Base-by-base conservation (phyloP, 2,888 invertebrate species). In the Atethmia centrago region DNA sequence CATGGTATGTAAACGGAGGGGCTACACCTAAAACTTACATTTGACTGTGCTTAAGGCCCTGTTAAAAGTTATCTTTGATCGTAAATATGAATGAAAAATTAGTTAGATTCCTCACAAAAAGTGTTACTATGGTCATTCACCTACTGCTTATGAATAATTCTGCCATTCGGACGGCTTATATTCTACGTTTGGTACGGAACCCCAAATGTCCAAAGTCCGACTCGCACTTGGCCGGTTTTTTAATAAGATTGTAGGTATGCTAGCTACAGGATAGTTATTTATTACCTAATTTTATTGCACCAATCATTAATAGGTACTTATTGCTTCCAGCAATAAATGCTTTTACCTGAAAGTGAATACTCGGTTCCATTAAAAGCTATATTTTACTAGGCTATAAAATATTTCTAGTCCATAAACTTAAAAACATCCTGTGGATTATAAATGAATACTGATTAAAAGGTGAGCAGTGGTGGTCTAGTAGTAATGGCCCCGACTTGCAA, bases 291-390 rank as follows among this genome's bases (percentile, higher is more conserved):
- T 19, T 68, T 25, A 68, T 36, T 49, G 42, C 42, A 31, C 31
- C n/a, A 45, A 62, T 62, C 42, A 28, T 12, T 25, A 45, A 53
- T 53, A 25, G 61, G 16, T n/a, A 16, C 16, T 59, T 36, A 36
- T 59, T 36, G 58, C 40, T 10, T 40, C 28, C 4, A 28, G 25
- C n/a, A 36, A 36, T 59, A 25, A 42, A 25, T 45, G 16, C n/a
- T 61, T 31, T 4, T 45, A 49, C 55, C 36, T 61, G 53, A 62
- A 73, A 71, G 36, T 40, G 36, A 71, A 45, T 53, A 55, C 68
- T 19, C 2, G 21, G 2, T 69, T 14, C 19, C 10, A 59, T 51
- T 51, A 45, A 59, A 59, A 71, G 71, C 25, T 21, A n/a, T 21
- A n/a, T 58, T 71, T 49, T 51, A 59, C 25, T 21, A 70, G 3